Base-by-base conservation (phyloP, 2,888 invertebrate genomes). In the Cerastoderma edule region DNA sequence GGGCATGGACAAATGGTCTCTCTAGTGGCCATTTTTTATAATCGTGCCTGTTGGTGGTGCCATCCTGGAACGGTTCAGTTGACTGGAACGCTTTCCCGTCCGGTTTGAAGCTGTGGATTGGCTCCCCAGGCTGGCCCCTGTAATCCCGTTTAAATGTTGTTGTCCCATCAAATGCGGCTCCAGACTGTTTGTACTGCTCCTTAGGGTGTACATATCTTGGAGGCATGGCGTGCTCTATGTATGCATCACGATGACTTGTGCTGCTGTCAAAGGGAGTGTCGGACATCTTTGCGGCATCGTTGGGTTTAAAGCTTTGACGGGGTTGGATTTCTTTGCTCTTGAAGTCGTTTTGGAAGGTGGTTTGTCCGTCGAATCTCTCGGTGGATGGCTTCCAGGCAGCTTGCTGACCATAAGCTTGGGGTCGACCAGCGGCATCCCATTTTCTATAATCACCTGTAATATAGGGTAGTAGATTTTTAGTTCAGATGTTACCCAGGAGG, bases 1-100 rank as follows among this genome's bases (percentile, higher is more conserved):
- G 88, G 27, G 85, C 83, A 65, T 89, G 89, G 0, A 85, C 76
- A 72, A 71, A 86, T 2, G 91, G 91, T 50, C 87, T 80, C 56
- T 90, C 88, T 10, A 85, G 80, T 53, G 87, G 85, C 89, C 89
- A 89, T 53, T 72, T 83, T 56, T 87, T 85, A 76, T 85, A 92
- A 77, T 92, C 92, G 67, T 85, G 81, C 70, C 89, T 87, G 71
- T 90, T 86, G 0, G 93, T 93, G 28, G 93, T 93, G 39, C 83
- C 84, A 72, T 87, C 92, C 32, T 91, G 89, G 48, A 93, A 89
- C 4, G 92, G 92, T 10, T 90, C 91, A 24, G 88, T 87, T 3
- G 92, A 91, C 35, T 86, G 84, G 83, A 88, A 92, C 5, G 92
- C 90, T 10, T 77, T 77, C 27, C 84, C 80, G n/a, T 87, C 88